Evolutionary conservation across 2,888 invertebrate species (phyloP), one percentile per base, ranked within the genome.

Genomic region (Erynnis tages): DNA sequence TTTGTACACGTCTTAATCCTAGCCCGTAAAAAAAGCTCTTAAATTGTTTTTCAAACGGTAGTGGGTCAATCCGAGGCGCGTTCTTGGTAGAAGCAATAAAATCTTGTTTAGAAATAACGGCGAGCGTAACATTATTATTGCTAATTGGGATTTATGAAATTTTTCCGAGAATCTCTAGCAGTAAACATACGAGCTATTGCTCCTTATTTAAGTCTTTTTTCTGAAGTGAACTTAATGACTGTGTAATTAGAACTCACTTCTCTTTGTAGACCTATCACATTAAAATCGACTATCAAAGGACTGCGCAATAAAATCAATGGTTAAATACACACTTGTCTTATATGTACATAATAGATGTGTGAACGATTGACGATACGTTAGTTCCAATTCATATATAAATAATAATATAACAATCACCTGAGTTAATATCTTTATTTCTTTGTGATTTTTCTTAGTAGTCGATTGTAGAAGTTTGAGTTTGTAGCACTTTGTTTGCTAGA

Each of bases 81-180:
- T 50, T 50, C 50, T 27, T 14, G 7, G 50, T 43, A 50, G 34
- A 8, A 48, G 45, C 48, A 46, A 53, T 50, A 53, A 57, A 46
- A 50, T 38, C 37, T 49, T 35, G 48, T 45, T 44, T 37, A 52
- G 45, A 30, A 54, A 37, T 21, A 37, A 37, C 49, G 41, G 45
- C 46, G 21, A 27, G 23, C 43, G 16, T 53, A 50, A 44, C 25
- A 40, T 57, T 54, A 29, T 53, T 54, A 53, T 54, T 32, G 54
- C 54, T 46, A 46, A 41, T 57, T 41, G 37, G 45, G 46, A 54
- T 54, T 49, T 54, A 48, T 53, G 45, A 45, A 47, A 13, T 45
- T 40, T 46, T 57, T 54, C 57, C 41, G 23, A 45, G 57, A 49
- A 56, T 45, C 40, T 10, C 30, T 41, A 19, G 30, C 35, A 17